Evolutionary conservation across 1,140 invertebrate species (phyloP), one percentile per base, ranked within the genome.

Genomic region (Hypothenemus hampei): DNA sequence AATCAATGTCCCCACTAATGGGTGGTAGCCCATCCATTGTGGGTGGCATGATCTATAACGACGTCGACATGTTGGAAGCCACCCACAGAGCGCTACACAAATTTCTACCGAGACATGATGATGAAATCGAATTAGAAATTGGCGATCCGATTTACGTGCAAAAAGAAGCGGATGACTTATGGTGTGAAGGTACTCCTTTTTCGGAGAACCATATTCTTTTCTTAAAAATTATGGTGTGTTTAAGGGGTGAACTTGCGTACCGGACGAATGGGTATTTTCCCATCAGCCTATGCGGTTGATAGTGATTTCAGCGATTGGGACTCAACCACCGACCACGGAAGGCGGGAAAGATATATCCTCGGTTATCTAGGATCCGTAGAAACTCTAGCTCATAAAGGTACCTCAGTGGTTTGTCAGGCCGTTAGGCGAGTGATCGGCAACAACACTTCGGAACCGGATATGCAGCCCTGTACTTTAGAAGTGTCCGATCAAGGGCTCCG

Each of bases 101-200:
- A 71, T 98, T 98, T 68, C 81, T 97, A 59, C 92, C 94, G 0
- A 76, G 94, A 45, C 95, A 98, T 74, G 82, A 86, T 24, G 95
- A 97, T 69, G 94, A 98, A 75, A 87, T 98, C 43, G 90, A 94
- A 69, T 80, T 98, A 8, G 94, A 98, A 76, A 96, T 98, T 43
- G 96, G 96, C 4, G 96, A 98, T 74, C 92, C 94, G 4, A 85
- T 98, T 60, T 97, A 97, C 68, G 92, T 98, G 56, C 89, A 95
- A 65, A 92, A 93, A 69, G 93, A 97, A 72, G 91, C 87, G 10
- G 95, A 98, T 61, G 95, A 98, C 73, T 76, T 97, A 37, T 98
- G 96, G 95, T 96, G 93, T 75, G 93, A 97, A 86, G 94, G 86
- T 81, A 71, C 53, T 26, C 43, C 13, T n/a, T 13, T 36, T 19